Percentiles rank a stretch among this genome's conserved stretches.
Conservation (phyloP, 37 sponge, comb jelly and placozoan species). For the Ephydatia muelleri region DNA sequence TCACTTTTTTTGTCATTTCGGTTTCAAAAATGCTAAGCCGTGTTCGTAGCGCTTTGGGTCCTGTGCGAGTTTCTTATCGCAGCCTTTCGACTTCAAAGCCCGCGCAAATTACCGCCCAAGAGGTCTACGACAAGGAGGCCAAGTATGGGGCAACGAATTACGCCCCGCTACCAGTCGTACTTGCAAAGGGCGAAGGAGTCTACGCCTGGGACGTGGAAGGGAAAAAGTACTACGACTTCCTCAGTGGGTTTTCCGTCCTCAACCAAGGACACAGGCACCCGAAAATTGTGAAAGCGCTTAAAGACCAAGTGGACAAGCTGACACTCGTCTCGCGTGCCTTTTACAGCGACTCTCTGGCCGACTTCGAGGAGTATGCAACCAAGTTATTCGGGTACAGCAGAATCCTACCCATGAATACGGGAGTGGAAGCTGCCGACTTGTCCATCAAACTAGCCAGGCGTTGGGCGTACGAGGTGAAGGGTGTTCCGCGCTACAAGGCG, state of each 20-base stretch:
- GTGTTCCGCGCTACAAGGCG: constrained; percentile 86
- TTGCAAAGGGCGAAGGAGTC: constrained; percentile 88
- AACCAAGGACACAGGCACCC: constrained; percentile 99
- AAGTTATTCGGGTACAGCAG: constrained; percentile 95
- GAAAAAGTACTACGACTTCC: constrained; percentile 90
- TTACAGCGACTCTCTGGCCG: constrained; percentile 92
- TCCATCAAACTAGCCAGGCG: constrained; percentile 91
- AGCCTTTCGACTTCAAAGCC: background rate
- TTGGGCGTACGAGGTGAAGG: constrained; percentile 98
- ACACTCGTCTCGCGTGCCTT: constrained; percentile 92
- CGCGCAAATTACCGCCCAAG: background rate
- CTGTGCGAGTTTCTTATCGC: background rate
- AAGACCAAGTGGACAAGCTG: constrained; percentile 68
- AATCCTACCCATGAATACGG: constrained; percentile 98
- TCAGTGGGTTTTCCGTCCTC: constrained; percentile 90
- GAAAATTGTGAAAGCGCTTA: constrained; percentile 74
- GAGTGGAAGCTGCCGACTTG: constrained; percentile 93
- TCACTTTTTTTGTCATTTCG: too few relatives aligned
- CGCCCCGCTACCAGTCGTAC: constrained; percentile 86
- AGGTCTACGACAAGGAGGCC: constrained; percentile 64
- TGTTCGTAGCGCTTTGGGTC: background rate
- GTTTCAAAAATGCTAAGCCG: background rate
- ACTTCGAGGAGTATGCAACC: constrained; percentile 84
- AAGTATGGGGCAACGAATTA: constrained; percentile 94
- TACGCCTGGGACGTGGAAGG: constrained; percentile 96